phyloP scores from a whole-genome alignment of 2,113 vertebrate genomes.

The Cacatua alba region DNA sequence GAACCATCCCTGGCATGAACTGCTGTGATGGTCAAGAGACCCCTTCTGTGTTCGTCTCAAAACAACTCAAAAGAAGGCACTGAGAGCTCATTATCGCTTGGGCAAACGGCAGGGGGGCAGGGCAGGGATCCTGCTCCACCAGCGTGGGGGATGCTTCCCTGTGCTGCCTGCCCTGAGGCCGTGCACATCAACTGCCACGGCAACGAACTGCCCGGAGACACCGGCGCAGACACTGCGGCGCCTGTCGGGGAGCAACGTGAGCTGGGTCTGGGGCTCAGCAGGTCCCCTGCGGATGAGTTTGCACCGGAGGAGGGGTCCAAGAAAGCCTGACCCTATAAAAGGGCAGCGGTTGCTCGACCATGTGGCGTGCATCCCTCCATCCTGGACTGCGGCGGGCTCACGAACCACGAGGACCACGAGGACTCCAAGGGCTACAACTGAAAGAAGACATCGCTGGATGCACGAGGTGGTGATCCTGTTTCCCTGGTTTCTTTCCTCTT shows the following conservation, averaged over 20 bases:
- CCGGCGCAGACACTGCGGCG: background rate
- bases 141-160: background rate
- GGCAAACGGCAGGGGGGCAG: background rate
- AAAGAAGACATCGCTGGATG: background rate
- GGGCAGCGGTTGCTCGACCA: background rate
- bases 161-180: background rate
- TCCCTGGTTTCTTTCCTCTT: background rate
- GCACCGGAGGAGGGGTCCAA: background rate
- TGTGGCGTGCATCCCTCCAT: background rate
- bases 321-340: background rate
- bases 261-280: background rate
- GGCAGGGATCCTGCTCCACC: background rate
- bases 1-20: background rate
- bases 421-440: background rate
- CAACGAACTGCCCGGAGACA: background rate
- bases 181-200: background rate
- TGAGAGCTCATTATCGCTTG: background rate
- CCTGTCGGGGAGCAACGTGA: background rate
- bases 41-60: background rate
- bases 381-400: background rate
- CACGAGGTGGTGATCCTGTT: background rate
- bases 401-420: background rate
- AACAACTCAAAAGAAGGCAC: background rate
- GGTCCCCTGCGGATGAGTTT: background rate
- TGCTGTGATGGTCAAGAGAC: background rate